Evolutionary conservation across 2,888 invertebrate species (phyloP), one percentile per base, ranked within the genome.

Genomic region (Hemaris fuciformis): DNA sequence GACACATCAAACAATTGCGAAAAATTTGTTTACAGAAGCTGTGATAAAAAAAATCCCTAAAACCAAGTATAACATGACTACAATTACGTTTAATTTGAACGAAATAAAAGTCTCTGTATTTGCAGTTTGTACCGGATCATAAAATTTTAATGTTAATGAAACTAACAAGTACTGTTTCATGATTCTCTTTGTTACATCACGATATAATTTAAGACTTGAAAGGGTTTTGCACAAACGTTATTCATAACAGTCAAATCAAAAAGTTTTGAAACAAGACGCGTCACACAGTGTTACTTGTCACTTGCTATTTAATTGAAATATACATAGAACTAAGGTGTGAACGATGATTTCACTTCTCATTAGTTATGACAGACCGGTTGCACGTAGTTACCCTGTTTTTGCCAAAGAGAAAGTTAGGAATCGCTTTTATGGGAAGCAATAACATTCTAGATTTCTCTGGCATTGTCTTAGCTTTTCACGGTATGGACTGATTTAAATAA

Each of bases 361-460:
- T 72, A 67, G 66, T 72, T 71, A 69, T 72, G 70, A 69, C 65
- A 66, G 62, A 66, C 71, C 65, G 62, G 69, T 62, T 62, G 62
- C 68, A 69, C 70, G 65, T 72, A 53, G 53, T 53, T 53, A 75
- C 78, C 76, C 76, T 77, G 76, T 78, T 79, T 53, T 72, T 70
- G 72, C 66, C 66, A 62, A 60, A 65, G 84, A 77, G 83, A 83
- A 85, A 85, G 83, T 81, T 71, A 74, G 73, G 75, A 72, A 77
- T 75, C 70, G 63, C 76, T 74, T 68, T 69, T 70, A 64, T 71
- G 70, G 42, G 42, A 57, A 38, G 57, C 42, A 15, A 58, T 31
- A 53, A 31, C 31, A 53, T 18, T 53, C 53, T 53, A 53, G 53
- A 53, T 53, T 53, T 53, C 53, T 23, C 22, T 59, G 57, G 63